Evolutionary conservation across 1,140 invertebrate species (phyloP).

Genomic region (fruit fly (Drosophila melanogaster)): DNA sequence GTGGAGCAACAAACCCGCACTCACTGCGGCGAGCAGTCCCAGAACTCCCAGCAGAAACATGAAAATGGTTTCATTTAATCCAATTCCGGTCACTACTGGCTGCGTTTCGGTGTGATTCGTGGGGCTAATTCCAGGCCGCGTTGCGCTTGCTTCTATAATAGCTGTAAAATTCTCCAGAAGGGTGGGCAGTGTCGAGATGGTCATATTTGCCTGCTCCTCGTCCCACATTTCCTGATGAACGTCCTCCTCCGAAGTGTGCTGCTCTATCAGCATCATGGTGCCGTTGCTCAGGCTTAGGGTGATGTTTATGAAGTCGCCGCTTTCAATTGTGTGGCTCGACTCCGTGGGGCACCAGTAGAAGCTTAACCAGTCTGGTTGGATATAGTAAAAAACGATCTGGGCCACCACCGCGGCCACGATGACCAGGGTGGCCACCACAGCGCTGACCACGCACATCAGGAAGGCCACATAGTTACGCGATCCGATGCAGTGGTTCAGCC

Average conservation of each 20-base stretch:
- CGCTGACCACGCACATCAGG: slow-evolving; percentile 93
- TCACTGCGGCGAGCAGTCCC: slow-evolving; percentile 89
- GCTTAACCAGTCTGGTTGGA: slow-evolving; percentile 86
- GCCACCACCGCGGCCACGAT: slow-evolving; percentile 89
- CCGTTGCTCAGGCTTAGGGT: slow-evolving; percentile 60
- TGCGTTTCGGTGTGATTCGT: slow-evolving; percentile 45
- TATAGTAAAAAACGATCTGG: slow-evolving; percentile 88
- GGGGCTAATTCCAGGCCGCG: slow-evolving; percentile 6
- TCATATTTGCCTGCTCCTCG: slow-evolving; percentile 29
- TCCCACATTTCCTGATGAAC: slow-evolving; percentile 8
- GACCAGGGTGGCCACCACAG: slow-evolving; percentile 90
- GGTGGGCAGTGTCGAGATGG: slow-evolving; percentile 59
- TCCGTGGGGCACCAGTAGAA: slow-evolving; percentile 73
- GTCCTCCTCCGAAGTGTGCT: slow-evolving; percentile 20
- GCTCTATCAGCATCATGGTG: slow-evolving; percentile 63
- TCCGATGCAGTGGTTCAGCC: slow-evolving; percentile 98
- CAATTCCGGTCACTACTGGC: slow-evolving; percentile 65
- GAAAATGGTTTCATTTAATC: slow-evolving; percentile 86
- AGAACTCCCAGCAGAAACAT: slow-evolving; percentile 88
- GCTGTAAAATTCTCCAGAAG: slow-evolving; percentile 63
- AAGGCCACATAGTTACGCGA: slow-evolving; percentile 95
- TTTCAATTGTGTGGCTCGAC: slow-evolving; percentile 12
- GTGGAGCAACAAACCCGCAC: slow-evolving; percentile 92
- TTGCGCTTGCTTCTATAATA: slow-evolving; percentile 39
- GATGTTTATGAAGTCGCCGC: slow-evolving; percentile 63